Evolutionary conservation across 2,113 vertebrate species (phyloP).

Genomic region (Sorex araneus): DNA sequence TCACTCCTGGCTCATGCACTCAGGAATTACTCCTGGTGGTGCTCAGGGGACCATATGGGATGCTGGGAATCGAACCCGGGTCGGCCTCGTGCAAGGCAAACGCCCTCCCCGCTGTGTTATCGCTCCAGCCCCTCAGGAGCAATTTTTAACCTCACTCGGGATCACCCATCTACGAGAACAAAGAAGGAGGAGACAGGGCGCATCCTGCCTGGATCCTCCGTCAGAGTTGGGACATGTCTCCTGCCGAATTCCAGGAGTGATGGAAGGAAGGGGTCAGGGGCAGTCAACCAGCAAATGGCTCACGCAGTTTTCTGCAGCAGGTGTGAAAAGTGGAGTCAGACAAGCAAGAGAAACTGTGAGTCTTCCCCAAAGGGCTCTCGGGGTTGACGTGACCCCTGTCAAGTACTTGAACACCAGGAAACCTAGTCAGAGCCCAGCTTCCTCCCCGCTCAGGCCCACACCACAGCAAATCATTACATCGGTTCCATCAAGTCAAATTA

Average conservation of each 20-base stretch:
- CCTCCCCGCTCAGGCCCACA: background rate
- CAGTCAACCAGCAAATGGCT: background rate
- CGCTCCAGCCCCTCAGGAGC: no score
- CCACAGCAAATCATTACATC: background rate
- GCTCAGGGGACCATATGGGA: no score
- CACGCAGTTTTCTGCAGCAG: background rate
- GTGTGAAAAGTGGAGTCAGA: background rate
- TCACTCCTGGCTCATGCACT: no score
- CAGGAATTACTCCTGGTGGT: no score
- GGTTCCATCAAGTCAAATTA: constrained; percentile 27
- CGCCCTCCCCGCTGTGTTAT: no score
- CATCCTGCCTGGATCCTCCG: background rate
- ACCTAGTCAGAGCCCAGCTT: background rate
- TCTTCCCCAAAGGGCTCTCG: background rate
- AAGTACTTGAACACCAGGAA: constrained; percentile 13
- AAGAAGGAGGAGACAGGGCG: constrained; percentile 1
- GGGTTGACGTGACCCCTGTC: background rate
- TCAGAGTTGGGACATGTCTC: background rate
- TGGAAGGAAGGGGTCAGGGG: background rate
- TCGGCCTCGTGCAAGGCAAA: no score
- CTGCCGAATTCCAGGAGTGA: background rate
- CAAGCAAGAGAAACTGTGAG: background rate
- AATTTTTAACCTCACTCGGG: constrained; percentile 60
- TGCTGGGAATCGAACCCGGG: no score
- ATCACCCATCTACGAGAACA: constrained; percentile 54